Conservation (phyloP, 2,888 invertebrate genomes). For the Luperina testacea region DNA sequence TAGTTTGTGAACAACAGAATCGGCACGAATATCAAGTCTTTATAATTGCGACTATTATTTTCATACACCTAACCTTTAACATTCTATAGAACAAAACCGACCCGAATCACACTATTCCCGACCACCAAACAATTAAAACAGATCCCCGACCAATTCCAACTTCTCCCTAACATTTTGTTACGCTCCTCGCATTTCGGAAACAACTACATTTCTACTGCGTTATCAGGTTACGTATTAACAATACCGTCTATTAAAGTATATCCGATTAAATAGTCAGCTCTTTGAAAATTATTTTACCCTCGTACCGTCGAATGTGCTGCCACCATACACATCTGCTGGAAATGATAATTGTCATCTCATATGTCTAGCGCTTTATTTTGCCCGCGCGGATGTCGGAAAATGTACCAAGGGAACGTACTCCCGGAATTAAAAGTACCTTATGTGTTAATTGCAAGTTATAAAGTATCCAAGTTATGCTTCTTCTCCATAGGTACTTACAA, state of each 20-base stretch:
- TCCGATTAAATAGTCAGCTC: neutral
- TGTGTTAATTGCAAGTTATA: no score
- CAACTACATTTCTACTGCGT: constrained; percentile 21
- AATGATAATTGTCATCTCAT: neutral
- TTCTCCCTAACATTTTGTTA: constrained; percentile 51
- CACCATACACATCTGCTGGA: neutral
- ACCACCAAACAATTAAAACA: constrained; percentile 54
- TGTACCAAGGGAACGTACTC: no score
- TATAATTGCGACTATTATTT: neutral
- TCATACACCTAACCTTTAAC: no score
- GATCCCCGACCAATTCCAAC: constrained; percentile 54
- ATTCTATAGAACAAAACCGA: constrained; percentile 22
- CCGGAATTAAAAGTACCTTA: no score
- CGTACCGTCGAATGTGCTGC: neutral
- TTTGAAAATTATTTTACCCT: neutral
- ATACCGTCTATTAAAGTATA: constrained; percentile 10
- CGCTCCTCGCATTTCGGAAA: constrained; percentile 26
- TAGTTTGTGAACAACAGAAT: no score
- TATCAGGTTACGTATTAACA: constrained; percentile 40
- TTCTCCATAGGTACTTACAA: no score
- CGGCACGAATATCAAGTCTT: neutral
- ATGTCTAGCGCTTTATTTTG: neutral
- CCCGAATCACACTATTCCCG: constrained; percentile 31
- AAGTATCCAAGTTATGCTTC: no score
- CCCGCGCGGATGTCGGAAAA: no score